These are phyloP conservation scores for Crotalus helleri DNA, from an alignment of 2,113 vertebrate genomes.

Conservation along the genomic window DNA sequence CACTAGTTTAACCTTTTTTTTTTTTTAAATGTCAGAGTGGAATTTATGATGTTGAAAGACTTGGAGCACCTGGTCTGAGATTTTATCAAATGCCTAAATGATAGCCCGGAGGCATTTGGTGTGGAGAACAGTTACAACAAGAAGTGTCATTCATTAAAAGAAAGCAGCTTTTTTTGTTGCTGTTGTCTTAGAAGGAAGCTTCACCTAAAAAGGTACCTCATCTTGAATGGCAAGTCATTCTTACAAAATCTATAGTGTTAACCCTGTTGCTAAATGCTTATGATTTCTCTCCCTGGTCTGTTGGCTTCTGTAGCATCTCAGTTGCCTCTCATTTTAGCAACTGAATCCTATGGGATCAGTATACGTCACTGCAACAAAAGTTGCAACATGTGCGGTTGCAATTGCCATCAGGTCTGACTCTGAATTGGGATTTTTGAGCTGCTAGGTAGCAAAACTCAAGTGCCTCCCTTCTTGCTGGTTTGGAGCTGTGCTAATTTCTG, in stretches of 20 bases:
- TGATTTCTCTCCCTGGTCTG: slow-evolving; percentile 17
- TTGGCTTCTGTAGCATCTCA: not conserved
- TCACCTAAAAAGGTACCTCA: slow-evolving; percentile 60
- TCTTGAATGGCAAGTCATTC: slow-evolving; percentile 77
- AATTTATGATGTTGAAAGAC: slow-evolving; percentile 87
- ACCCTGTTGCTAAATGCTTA: slow-evolving; percentile 35
- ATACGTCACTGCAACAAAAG: slow-evolving; percentile 11
- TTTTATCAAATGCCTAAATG: slow-evolving; percentile 79
- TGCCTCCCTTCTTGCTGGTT: not conserved
- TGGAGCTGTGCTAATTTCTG: not conserved
- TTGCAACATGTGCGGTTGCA: not conserved
- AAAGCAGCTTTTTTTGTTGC: slow-evolving; percentile 13
- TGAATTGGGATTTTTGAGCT: not conserved
- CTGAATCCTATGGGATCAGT: slow-evolving; percentile 2
- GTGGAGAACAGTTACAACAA: slow-evolving; percentile 53
- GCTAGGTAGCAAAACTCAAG: not conserved
- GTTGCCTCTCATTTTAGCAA: slow-evolving; percentile 22
- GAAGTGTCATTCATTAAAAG: slow-evolving; percentile 65
- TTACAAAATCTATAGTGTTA: slow-evolving; percentile 76
- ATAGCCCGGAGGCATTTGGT: slow-evolving; percentile 67
- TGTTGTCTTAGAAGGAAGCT: slow-evolving; percentile 50
- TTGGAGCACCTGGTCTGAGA: slow-evolving; percentile 82
- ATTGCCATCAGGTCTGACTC: not conserved
- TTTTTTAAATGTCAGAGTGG: slow-evolving; percentile 72
- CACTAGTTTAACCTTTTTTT: slow-evolving; percentile 68